Conservation (phyloP, 2,797 vertebrate species). For the Rhadinocentrus ornatus region DNA sequence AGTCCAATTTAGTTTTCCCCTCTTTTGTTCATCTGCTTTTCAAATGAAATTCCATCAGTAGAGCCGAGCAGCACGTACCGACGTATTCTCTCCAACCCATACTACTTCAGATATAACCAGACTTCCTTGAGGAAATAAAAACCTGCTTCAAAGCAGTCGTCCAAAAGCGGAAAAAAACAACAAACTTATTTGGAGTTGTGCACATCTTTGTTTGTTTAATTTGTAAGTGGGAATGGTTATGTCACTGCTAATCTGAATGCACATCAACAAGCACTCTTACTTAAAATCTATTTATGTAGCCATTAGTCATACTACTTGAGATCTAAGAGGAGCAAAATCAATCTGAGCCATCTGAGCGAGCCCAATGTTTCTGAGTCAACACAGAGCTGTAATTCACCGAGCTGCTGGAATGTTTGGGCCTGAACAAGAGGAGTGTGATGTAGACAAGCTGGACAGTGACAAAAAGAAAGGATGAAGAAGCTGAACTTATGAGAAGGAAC, state of each 20-base stretch:
- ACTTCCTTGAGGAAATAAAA: conserved; percentile 17
- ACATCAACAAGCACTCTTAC: background rate
- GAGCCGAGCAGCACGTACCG: no score
- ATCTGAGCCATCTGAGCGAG: conserved; percentile 15
- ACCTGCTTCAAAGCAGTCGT: background rate
- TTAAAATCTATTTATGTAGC: conserved; percentile 39
- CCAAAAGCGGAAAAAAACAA: background rate
- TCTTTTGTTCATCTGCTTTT: background rate
- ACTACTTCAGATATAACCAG: conserved; percentile 13
- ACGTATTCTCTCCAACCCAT: background rate
- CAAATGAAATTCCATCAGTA: no score
- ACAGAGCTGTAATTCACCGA: conserved; percentile 2
- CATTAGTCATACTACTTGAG: conserved; percentile 43
- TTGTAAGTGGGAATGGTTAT: conserved; percentile 10
- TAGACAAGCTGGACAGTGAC: background rate
- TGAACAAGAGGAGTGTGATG: background rate
- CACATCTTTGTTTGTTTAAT: background rate
- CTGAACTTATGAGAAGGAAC: background rate
- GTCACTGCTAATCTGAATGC: conserved; percentile 1
- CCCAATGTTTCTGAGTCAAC: conserved; percentile 14
- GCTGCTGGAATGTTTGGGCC: conserved; percentile 3
- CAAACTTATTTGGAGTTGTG: background rate
- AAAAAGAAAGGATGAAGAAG: background rate
- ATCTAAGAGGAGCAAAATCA: conserved; percentile 4
- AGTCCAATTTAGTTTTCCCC: background rate